A percentile compares a stretch with the other conserved stretches of the same genome.
Evolutionary conservation across 1,140 invertebrate genomes (phyloP).

Genomic region (Drosophila willistoni): DNA sequence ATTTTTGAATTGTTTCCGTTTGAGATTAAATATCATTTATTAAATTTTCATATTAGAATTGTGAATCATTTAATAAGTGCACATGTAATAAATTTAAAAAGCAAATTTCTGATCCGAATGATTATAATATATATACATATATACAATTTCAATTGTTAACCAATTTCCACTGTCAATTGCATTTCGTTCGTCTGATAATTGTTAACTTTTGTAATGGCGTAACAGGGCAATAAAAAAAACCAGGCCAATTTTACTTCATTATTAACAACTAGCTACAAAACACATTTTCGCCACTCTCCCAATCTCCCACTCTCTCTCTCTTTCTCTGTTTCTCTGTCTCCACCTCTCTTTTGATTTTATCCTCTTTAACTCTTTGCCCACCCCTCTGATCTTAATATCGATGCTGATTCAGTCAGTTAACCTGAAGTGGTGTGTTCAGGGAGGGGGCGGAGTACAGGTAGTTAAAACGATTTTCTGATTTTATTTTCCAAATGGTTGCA

Average conservation of each 20-base stretch:
- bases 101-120: neutral
- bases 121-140: neutral
- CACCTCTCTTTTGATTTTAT: neutral
- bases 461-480: conserved; percentile 61
- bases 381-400: neutral
- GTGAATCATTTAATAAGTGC: neutral
- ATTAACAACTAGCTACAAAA: conserved; percentile 33
- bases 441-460: conserved; percentile 9
- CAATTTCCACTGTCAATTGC: conserved; percentile 33
- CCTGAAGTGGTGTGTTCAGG: neutral
- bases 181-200: conserved; percentile 22
- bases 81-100: neutral
- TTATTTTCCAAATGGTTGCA: conserved; percentile 73
- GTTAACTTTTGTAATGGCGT: conserved; percentile 9
- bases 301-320: neutral
- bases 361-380: neutral
- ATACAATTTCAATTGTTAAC: conserved; percentile 23
- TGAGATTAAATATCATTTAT: conserved; percentile 1
- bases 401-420: conserved; percentile 4
- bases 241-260: conserved; percentile 52
- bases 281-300: neutral
- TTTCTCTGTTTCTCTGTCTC: too few relatives aligned
- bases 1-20: conserved; percentile 4
- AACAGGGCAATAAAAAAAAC: conserved; percentile 3
- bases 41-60: neutral